phyloP scores from a whole-genome alignment of 2,888 invertebrate genomes.

The Chrysolina americana region DNA sequence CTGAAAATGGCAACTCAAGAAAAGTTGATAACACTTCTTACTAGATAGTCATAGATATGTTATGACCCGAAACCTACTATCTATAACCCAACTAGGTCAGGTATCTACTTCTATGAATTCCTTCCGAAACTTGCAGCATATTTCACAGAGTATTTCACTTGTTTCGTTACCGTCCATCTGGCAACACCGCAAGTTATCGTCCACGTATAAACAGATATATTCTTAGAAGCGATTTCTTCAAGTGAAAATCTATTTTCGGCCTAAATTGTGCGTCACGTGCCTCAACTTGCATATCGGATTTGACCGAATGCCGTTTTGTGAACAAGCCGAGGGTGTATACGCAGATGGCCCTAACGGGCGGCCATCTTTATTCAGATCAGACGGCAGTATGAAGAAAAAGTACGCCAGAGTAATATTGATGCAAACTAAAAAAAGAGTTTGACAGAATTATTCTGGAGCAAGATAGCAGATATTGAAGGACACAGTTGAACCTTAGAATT shows the following conservation, averaged over 20 bases:
- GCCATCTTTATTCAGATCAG: not conserved
- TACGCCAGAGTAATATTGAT: too few species aligned
- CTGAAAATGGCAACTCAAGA: too few species aligned
- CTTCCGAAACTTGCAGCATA: not conserved
- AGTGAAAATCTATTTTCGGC: slow-evolving; percentile 33
- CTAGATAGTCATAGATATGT: too few species aligned
- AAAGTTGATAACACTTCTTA: too few species aligned
- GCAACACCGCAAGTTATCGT: not conserved
- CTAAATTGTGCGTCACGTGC: slow-evolving; percentile 24
- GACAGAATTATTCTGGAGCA: too few species aligned
- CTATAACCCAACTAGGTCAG: too few species aligned
- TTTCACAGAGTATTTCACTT: not conserved
- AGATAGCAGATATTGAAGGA: too few species aligned
- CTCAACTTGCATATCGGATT: slow-evolving; percentile 21
- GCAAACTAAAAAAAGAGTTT: too few species aligned
- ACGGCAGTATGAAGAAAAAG: not conserved
- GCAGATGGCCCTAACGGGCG: not conserved
- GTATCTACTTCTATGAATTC: too few species aligned
- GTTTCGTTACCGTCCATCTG: not conserved
- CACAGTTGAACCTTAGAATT: too few species aligned
- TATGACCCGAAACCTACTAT: too few species aligned
- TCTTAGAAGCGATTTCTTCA: slow-evolving; percentile 33
- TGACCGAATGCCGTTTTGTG: slow-evolving; percentile 1
- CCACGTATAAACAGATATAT: slow-evolving; percentile 33
- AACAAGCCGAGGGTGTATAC: not conserved